A percentile compares a stretch with the other conserved stretches of the same genome.
phyloP scores from a whole-genome alignment of 2,888 invertebrate genomes.

The Malacosoma neustria region DNA sequence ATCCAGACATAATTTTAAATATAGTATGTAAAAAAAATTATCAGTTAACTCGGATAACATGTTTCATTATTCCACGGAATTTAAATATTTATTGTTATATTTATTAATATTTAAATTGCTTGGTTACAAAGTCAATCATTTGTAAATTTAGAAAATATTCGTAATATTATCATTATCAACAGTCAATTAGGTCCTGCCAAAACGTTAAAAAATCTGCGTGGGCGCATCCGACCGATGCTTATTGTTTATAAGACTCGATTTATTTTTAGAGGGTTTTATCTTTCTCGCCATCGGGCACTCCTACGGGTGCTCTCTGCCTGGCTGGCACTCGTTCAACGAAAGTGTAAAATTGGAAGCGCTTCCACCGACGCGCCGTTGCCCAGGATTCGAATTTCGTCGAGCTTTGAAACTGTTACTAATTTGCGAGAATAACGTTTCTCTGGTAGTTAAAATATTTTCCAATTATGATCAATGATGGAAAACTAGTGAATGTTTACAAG shows the following conservation, averaged over 20 bases:
- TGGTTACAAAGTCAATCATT: neutral
- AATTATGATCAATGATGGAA: too few relatives aligned
- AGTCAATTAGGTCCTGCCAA: slow-evolving; percentile 17
- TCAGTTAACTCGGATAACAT: too few relatives aligned
- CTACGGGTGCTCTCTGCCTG: slow-evolving; percentile 32
- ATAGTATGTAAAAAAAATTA: too few relatives aligned
- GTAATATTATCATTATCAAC: neutral
- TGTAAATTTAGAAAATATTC: neutral
- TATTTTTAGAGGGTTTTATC: slow-evolving; percentile 67
- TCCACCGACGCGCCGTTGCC: slow-evolving; percentile 23
- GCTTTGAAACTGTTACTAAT: slow-evolving; percentile 12
- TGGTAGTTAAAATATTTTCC: too few relatives aligned
- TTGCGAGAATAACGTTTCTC: too few relatives aligned
- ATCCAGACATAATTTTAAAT: too few relatives aligned
- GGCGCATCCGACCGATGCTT: slow-evolving; percentile 30
- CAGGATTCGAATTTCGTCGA: slow-evolving; percentile 34
- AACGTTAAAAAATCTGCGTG: slow-evolving; percentile 29
- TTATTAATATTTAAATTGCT: neutral
- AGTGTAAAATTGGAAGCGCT: slow-evolving; percentile 61
- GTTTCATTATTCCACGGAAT: too few relatives aligned
- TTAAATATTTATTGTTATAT: too few relatives aligned
- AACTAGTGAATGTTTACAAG: too few relatives aligned
- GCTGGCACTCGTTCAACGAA: slow-evolving; percentile 61
- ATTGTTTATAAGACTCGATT: slow-evolving; percentile 59
- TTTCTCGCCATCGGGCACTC: slow-evolving; percentile 62